These are phyloP conservation scores for Cancer borealis DNA, from an alignment of 2,888 invertebrate species.

Conservation along the genomic window DNA sequence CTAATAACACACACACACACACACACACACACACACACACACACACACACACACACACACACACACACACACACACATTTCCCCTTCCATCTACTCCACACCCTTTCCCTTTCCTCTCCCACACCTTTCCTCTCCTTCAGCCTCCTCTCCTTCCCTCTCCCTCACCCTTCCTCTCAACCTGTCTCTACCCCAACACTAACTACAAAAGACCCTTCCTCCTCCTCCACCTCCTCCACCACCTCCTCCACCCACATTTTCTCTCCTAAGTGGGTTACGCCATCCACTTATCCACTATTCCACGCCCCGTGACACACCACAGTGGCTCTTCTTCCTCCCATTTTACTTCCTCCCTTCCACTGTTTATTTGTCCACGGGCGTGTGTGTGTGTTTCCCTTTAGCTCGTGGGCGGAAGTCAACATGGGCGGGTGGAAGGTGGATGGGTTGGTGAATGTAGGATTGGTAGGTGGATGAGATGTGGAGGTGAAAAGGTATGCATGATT, in stretches of 20 bases:
- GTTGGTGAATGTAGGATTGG: background rate
- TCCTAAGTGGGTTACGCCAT: background rate
- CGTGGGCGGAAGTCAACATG: background rate
- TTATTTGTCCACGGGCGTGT: background rate
- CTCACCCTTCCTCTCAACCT: background rate
- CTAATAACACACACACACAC: too few relatives aligned
- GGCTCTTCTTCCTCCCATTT: background rate
- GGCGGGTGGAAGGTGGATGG: background rate
- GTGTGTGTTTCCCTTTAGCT: background rate
- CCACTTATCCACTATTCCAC: background rate
- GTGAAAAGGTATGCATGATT: background rate
- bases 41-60: too few relatives aligned
- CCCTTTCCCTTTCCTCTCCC: background rate
- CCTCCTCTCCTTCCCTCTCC: background rate
- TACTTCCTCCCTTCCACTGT: background rate
- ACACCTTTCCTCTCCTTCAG: background rate
- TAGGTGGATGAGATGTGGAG: background rate
- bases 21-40: too few relatives aligned
- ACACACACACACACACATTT: background rate
- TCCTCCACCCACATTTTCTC: background rate
- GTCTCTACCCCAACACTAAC: background rate
- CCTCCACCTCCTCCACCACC: background rate
- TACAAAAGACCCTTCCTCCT: too few relatives aligned
- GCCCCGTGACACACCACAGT: background rate
- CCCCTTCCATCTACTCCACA: background rate